phyloP scores from a whole-genome alignment of 1,140 invertebrate genomes.

The Akabosia matsudoensis region DNA sequence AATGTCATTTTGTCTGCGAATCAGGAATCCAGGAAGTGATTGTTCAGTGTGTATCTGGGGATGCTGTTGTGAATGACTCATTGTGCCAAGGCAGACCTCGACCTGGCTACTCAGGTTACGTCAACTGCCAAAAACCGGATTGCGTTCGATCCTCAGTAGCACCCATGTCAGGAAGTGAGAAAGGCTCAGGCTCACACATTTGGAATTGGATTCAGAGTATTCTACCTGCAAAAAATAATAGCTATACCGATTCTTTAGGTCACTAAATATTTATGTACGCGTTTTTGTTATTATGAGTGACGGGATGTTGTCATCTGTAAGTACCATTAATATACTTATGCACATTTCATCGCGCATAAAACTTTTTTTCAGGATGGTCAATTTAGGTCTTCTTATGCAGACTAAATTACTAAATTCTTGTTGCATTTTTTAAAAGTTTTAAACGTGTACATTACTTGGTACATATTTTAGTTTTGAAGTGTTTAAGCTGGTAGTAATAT shows the following conservation, averaged over 20 bases:
- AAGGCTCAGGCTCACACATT: constrained; percentile 20
- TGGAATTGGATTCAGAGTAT: constrained; percentile 38
- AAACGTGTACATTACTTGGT: no score
- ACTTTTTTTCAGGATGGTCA: no score
- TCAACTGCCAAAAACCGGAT: constrained; percentile 25
- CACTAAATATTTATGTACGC: neutral
- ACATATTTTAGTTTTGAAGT: neutral
- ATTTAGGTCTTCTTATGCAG: no score
- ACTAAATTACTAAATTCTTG: no score
- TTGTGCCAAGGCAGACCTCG: constrained; percentile 29
- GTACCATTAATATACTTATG: neutral
- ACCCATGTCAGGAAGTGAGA: neutral
- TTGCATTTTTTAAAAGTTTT: no score
- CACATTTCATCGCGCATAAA: no score
- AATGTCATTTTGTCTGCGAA: no score
- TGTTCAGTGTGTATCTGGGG: constrained; percentile 43
- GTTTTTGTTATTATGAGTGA: neutral
- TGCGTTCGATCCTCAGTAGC: constrained; percentile 13
- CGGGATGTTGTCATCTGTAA: no score
- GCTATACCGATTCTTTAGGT: neutral
- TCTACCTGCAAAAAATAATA: constrained; percentile 28
- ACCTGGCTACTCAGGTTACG: constrained; percentile 39
- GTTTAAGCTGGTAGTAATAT: neutral
- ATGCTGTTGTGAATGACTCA: constrained; percentile 35
- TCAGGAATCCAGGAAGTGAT: constrained; percentile 44